A percentile compares a stretch with the other conserved stretches of the same genome.
Conservation (phyloP, 2,888 invertebrate species). For the Cenopis cana region DNA sequence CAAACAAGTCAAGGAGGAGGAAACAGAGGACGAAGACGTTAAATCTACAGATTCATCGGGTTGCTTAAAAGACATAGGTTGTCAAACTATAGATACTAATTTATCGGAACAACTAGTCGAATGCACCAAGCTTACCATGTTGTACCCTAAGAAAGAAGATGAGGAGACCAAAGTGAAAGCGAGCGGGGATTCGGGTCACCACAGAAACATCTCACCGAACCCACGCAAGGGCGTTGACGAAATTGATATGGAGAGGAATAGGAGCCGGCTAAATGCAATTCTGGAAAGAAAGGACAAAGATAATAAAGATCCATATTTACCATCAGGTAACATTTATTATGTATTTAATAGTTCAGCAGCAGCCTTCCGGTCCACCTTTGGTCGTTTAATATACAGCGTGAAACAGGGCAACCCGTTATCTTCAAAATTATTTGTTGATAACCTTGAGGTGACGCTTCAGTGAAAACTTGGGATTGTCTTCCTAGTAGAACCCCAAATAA, state of each 20-base stretch:
- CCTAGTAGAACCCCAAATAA: too few species aligned
- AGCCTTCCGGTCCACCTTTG: too few species aligned
- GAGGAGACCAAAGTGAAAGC: slow-evolving; percentile 73
- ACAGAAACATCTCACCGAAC: slow-evolving; percentile 52
- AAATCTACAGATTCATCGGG: slow-evolving; percentile 68
- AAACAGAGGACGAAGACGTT: slow-evolving; percentile 61
- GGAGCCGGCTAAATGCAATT: slow-evolving; percentile 72
- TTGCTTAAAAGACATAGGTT: slow-evolving; percentile 71
- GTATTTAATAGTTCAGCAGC: too few species aligned
- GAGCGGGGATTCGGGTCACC: slow-evolving; percentile 69
- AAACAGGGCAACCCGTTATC: too few species aligned
- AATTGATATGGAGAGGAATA: slow-evolving; percentile 66
- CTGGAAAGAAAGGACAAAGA: slow-evolving; percentile 68
- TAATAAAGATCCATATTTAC: slow-evolving; percentile 75
- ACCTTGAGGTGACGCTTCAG: too few species aligned
- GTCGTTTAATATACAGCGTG: too few species aligned
- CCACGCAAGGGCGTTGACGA: slow-evolving; percentile 66
- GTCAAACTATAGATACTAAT: slow-evolving; percentile 76
- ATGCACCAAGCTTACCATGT: slow-evolving; percentile 73
- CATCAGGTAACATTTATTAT: slow-evolving; percentile 60
- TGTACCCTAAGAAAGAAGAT: slow-evolving; percentile 77
- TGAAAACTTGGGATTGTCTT: too few species aligned
- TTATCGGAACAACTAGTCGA: slow-evolving; percentile 70
- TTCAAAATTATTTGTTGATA: too few species aligned
- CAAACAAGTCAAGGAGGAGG: slow-evolving; percentile 49